Evolutionary conservation across 2,888 invertebrate genomes (phyloP), one percentile per base, ranked within the genome.

Genomic region (Clusia tigrina): DNA sequence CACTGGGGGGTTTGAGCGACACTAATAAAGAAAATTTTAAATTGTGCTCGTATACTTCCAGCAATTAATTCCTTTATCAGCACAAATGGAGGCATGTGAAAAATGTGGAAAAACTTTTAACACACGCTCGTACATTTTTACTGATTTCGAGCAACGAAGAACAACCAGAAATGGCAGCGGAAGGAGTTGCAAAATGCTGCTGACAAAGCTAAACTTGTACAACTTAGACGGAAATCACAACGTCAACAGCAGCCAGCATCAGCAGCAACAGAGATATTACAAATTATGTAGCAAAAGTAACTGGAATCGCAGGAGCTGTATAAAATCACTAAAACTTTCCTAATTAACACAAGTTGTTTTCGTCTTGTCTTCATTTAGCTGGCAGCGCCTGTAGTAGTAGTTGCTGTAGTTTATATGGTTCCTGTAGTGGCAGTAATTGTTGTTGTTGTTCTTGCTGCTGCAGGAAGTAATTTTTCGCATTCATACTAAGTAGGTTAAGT

Each of bases 291-390:
- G n/a, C n/a, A n/a, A 56, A 2, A 1, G 37, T 12, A 22, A 23
- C 23, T 42, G 20, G 12, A 24, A 42, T 20, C 9, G 26, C 48
- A 42, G 22, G 48, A 62, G 38, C 26, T 72, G 71, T 71, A 71
- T 69, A 73, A 69, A 76, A 75, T 71, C 71, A 72, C 74, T 74
- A 71, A 73, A 75, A 76, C 76, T 76, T 77, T 77, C 66, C 73
- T 76, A 76, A 76, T 76, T 76, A 76, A 76, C 73, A 73, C 76
- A 73, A 74, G 74, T 76, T 74, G 67, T 70, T 74, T 66, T 65
- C 69, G n/a, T n/a, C n/a, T n/a, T n/a, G n/a, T n/a, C n/a, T n/a
- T n/a, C 67, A 69, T n/a, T n/a, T n/a, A n/a, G n/a, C n/a, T 55
- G 52, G 54, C 32, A 32, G 5, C 32, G 32, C n/a, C n/a, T 32